These are phyloP conservation scores for Troides oblongomaculatus DNA, from an alignment of 2,888 invertebrate genomes.

Conservation along the genomic window DNA sequence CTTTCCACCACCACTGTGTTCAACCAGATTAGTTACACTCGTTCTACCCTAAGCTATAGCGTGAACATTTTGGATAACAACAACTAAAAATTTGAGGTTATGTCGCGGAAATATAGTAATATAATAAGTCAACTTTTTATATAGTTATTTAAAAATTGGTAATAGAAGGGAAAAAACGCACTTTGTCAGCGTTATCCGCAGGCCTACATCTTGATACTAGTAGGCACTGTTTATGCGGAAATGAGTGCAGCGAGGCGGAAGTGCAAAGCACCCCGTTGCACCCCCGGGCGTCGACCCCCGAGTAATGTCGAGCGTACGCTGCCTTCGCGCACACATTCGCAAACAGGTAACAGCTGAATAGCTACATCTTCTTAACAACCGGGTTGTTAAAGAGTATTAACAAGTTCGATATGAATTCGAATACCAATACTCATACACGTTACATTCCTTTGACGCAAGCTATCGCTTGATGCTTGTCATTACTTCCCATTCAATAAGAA, in stretches of 20 bases:
- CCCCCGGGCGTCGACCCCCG: constrained; percentile 68
- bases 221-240: constrained; percentile 73
- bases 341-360: constrained; percentile 32
- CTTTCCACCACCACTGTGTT: constrained; percentile 59
- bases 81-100: background rate
- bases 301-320: constrained; percentile 43
- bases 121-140: background rate
- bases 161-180: constrained; percentile 17
- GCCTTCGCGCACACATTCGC: constrained; percentile 40
- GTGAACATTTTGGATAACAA: background rate
- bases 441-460: constrained; percentile 11
- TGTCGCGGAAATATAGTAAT: background rate
- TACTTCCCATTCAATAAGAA: constrained; percentile 10
- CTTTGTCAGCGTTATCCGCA: constrained; percentile 38
- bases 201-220: constrained; percentile 60
- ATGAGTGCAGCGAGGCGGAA: constrained; percentile 76
- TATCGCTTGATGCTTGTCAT: background rate
- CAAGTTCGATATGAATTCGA: constrained; percentile 15
- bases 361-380: constrained; percentile 38
- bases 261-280: constrained; percentile 69
- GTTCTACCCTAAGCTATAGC: background rate
- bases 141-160: background rate
- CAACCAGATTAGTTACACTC: constrained; percentile 56
- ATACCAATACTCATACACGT: constrained; percentile 15
- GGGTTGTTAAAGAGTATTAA: constrained; percentile 17